Conservation (phyloP, 2,797 vertebrate species). For the Melanotaenia maccullochi region DNA sequence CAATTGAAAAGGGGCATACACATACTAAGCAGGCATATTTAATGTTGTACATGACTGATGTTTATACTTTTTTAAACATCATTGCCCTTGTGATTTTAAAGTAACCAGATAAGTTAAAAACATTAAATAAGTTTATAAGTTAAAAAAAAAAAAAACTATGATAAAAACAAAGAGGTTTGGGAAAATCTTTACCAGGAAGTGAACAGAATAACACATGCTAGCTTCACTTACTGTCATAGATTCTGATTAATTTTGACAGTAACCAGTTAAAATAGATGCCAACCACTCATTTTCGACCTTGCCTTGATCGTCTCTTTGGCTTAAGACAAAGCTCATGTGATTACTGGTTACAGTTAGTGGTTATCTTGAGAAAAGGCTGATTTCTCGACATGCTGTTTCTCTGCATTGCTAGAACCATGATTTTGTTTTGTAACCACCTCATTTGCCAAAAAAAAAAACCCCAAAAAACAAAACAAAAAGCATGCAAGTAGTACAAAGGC, state of each 20-base stretch:
- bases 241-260: neutral
- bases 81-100: neutral
- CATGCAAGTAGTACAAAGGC: neutral
- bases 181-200: neutral
- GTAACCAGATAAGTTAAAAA: neutral
- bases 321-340: neutral
- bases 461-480: neutral
- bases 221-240: neutral
- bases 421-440: neutral
- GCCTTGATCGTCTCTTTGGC: neutral
- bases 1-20: neutral
- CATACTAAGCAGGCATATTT: neutral
- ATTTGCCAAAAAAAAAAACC: neutral
- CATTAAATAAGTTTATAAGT: neutral
- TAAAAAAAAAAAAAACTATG: no score
- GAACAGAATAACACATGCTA: neutral
- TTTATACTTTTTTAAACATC: neutral
- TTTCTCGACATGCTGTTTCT: neutral
- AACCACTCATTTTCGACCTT: neutral
- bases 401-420: neutral
- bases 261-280: neutral
- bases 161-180: neutral
- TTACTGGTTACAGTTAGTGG: neutral
- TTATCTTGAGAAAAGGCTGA: neutral
- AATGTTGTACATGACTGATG: neutral